Conservation (phyloP, 2,113 vertebrate genomes). For the Apistogramma diplotaenia region DNA sequence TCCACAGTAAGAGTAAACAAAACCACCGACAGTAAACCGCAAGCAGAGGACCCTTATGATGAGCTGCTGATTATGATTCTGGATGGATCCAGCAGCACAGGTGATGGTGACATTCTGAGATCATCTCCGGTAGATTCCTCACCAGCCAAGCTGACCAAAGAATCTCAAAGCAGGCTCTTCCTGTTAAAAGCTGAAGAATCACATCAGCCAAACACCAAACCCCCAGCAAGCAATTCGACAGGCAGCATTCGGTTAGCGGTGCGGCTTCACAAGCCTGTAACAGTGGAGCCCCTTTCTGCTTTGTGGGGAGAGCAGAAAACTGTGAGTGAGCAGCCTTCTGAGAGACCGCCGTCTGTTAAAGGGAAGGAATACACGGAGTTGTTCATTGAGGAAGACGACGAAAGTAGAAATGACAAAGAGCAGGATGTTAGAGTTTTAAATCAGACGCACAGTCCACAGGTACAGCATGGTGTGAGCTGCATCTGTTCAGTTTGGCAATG, state of each 20-base stretch:
- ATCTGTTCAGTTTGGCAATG: background rate
- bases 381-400: conserved; percentile 86
- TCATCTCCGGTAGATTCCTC: background rate
- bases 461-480: conserved; percentile 75
- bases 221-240: background rate
- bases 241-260: conserved; percentile 41
- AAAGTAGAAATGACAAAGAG: conserved; percentile 68
- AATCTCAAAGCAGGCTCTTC: conserved; percentile 6
- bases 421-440: conserved; percentile 50
- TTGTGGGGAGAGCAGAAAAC: conserved; percentile 46
- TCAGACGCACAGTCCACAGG: conserved; percentile 78
- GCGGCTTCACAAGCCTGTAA: conserved; percentile 52
- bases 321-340: conserved; percentile 30
- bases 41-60: conserved; percentile 63
- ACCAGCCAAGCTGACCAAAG: background rate
- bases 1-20: background rate
- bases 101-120: conserved; percentile 34
- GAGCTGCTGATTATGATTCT: conserved; percentile 55
- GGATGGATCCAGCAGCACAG: conserved; percentile 18
- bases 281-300: conserved; percentile 60
- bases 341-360: conserved; percentile 31
- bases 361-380: conserved; percentile 74
- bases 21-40: conserved; percentile 30
- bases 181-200: background rate
- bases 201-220: background rate